Evolutionary conservation across 2,113 vertebrate genomes (phyloP), one percentile per base, ranked within the genome.

Genomic region (Strix aluco): DNA sequence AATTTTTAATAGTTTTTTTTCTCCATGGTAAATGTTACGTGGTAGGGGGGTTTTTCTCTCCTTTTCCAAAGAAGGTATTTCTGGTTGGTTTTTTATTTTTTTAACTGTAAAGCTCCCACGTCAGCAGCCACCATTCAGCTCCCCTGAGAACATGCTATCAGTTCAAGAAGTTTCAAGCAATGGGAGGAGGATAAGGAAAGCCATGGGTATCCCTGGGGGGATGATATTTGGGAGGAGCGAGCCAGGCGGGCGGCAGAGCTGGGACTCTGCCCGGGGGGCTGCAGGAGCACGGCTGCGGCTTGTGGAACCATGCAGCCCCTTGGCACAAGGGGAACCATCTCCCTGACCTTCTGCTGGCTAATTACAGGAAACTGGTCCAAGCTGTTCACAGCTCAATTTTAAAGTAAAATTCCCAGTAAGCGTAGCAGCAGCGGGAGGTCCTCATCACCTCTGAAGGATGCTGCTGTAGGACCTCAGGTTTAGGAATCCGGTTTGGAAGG

Each of bases 291-390:
- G 36, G 42, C 83, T 65, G 74, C 27, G 40, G 19, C n/a, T 69
- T 2, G 0, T 0, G 1, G 38, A 44, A 55, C n/a, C 36, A 13
- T 26, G 5, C 7, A 26, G 73, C 42, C 38, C 55, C 55, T 15
- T 7, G 34, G 67, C n/a, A 22, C 44, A 26, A n/a, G 23, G 13
- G 5, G 3, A 51, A 47, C 32, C 9, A 1, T 9, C 59, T 52
- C 46, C 40, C 36, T 2, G 46, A 15, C 26, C 32, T 38, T 7
- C 47, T 83, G 17, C 51, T 30, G 11, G 44, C 17, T 22, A 13
- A 5, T 21, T 15, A 3, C 0, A 16, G 47, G 30, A 38, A 23
- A 1, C 1, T 1, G 44, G 23, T 6, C 51, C 36, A 21, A 74
- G 36, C 22, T 36, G 18, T 47, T 47, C 67, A 38, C 57, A 19